Percentiles rank a stretch among this genome's conserved stretches.
Evolutionary conservation across 2,888 invertebrate species (phyloP).

Genomic region (Gastrophysa polygoni): DNA sequence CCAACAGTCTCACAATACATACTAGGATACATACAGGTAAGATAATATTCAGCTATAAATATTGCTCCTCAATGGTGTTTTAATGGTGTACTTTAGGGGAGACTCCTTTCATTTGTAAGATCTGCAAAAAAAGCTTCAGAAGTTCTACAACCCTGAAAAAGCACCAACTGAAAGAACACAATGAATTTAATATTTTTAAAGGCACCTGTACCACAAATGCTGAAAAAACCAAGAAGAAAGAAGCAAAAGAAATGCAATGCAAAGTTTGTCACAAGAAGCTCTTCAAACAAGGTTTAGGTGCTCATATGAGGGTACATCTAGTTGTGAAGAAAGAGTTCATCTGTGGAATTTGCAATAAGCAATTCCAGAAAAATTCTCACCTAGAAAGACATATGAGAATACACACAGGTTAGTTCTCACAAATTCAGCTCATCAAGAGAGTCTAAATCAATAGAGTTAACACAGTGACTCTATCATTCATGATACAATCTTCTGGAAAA

Average conservation of each 20-base stretch:
- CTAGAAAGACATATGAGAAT: constrained; percentile 33
- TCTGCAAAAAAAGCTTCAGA: constrained; percentile 32
- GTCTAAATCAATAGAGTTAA: not conserved
- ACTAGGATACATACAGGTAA: constrained; percentile 35
- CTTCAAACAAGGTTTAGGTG: constrained; percentile 33
- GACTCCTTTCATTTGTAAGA: constrained; percentile 29
- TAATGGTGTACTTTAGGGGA: constrained; percentile 25
- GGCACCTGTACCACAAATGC: constrained; percentile 1
- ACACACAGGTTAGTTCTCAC: constrained; percentile 31
- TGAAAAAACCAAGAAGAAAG: not conserved
- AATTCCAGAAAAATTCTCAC: constrained; percentile 37
- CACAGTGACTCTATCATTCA: not conserved
- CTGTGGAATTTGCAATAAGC: constrained; percentile 44
- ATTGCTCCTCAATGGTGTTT: not conserved
- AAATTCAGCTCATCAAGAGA: not conserved
- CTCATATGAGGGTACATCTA: constrained; percentile 45
- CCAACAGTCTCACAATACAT: constrained; percentile 28
- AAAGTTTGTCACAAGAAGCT: constrained; percentile 32
- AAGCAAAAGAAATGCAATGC: constrained; percentile 27
- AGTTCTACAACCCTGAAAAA: constrained; percentile 34
- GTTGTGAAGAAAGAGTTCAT: constrained; percentile 40
- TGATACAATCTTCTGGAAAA: no score
- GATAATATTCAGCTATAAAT: not conserved
- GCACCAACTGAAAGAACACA: constrained; percentile 27
- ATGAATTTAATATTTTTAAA: constrained; percentile 12